Evolutionary conservation across 2,113 vertebrate species (phyloP).

Genomic region (Rhadina sibilatrix): DNA sequence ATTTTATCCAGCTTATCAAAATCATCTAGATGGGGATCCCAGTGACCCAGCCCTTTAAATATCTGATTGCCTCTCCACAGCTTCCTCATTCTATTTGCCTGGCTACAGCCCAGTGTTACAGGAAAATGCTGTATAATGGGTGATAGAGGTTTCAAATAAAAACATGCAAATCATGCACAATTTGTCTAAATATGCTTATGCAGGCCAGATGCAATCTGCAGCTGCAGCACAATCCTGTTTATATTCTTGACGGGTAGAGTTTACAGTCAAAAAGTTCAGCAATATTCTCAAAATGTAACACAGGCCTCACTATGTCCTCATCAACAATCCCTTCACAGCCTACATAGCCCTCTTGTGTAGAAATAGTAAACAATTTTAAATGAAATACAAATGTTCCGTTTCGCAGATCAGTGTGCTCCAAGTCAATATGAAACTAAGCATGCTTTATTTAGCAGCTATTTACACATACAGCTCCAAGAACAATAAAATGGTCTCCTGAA

Average conservation of each 20-base stretch:
- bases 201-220: conserved; percentile 61
- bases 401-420: background rate
- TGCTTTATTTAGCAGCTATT: conserved; percentile 41
- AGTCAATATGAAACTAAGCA: conserved; percentile 9
- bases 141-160: conserved; percentile 54
- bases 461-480: background rate
- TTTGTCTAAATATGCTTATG: conserved; percentile 61
- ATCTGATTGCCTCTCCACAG: conserved; percentile 29
- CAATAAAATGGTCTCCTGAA: background rate
- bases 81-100: conserved; percentile 44
- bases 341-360: conserved; percentile 40
- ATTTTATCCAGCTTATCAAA: background rate
- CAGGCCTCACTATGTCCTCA: background rate
- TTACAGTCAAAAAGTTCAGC: conserved; percentile 56
- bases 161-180: conserved; percentile 62
- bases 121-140: conserved; percentile 38
- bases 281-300: conserved; percentile 41
- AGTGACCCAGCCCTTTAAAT: background rate
- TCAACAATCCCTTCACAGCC: conserved; percentile 42
- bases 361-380: conserved; percentile 58
- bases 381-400: conserved; percentile 53
- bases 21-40: conserved; percentile 23
- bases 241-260: conserved; percentile 58
- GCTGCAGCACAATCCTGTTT: conserved; percentile 51
- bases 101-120: conserved; percentile 6